phyloP scores from a whole-genome alignment of 2,797 vertebrate species.

The Lemur catta region DNA sequence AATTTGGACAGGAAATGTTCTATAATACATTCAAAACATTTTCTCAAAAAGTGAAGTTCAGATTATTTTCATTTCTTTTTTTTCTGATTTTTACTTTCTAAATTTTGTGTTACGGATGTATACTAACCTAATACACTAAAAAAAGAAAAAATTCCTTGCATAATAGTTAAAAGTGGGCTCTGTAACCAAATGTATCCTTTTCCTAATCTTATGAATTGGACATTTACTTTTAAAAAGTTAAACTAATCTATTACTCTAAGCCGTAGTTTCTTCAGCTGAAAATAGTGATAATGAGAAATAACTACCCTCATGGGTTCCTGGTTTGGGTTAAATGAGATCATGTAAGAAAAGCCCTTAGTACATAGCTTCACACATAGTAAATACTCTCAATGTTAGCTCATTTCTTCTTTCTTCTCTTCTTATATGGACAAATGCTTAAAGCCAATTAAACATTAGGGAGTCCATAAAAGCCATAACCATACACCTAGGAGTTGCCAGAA shows the following conservation, averaged over 20 bases:
- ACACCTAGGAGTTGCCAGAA: neutral
- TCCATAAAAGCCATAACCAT: neutral
- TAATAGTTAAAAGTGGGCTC: neutral
- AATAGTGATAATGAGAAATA: neutral
- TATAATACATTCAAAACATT: neutral
- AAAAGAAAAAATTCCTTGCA: neutral
- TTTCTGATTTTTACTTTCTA: neutral
- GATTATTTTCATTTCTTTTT: constrained; percentile 19
- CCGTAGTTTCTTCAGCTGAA: neutral
- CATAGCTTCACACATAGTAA: neutral
- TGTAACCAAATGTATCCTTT: neutral
- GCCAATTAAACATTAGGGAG: neutral
- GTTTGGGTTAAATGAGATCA: neutral
- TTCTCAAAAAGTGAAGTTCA: neutral
- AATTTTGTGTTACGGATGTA: neutral
- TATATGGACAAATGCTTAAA: neutral
- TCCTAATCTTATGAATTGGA: neutral
- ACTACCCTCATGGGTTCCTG: neutral
- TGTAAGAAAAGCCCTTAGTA: neutral
- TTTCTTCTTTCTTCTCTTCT: neutral
- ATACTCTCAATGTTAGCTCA: neutral
- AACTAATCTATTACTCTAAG: neutral
- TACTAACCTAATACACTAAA: neutral
- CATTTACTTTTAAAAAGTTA: neutral
- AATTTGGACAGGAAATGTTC: neutral